Percentiles rank a stretch among this genome's conserved stretches.
Conservation (phyloP, 1,140 invertebrate species). For the Goniozus legneri region DNA sequence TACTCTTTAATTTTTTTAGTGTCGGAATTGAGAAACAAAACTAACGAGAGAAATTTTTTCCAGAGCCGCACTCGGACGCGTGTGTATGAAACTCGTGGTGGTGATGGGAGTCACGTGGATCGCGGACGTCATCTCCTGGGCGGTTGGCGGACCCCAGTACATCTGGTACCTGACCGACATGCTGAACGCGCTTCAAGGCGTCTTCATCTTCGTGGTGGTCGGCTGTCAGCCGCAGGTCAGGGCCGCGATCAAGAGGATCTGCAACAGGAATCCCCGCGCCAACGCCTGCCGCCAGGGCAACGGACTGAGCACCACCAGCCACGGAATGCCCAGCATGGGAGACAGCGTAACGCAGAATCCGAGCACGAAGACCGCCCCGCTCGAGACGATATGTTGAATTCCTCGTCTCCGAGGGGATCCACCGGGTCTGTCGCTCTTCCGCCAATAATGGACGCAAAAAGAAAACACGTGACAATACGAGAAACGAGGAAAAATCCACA, state of each 20-base stretch:
- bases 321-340: slow-evolving; percentile 73
- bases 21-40: no score
- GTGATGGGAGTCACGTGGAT: slow-evolving; percentile 86
- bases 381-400: slow-evolving; percentile 58
- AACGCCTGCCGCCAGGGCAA: slow-evolving; percentile 54
- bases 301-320: slow-evolving; percentile 62
- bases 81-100: slow-evolving; percentile 79
- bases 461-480: no score
- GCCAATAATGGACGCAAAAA: not conserved
- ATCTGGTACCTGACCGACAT: slow-evolving; percentile 78
- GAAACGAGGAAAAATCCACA: slow-evolving; percentile 9
- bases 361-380: slow-evolving; percentile 59
- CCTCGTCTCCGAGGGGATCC: not conserved
- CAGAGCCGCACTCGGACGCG: slow-evolving; percentile 72
- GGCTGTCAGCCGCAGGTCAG: slow-evolving; percentile 82
- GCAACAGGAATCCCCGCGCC: slow-evolving; percentile 58
- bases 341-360: slow-evolving; percentile 72
- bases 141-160: slow-evolving; percentile 70
- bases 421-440: not conserved
- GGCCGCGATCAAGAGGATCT: slow-evolving; percentile 64
- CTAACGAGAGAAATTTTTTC: slow-evolving; percentile 3
- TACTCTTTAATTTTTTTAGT: no score
- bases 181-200: slow-evolving; percentile 79
- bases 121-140: slow-evolving; percentile 73
- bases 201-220: slow-evolving; percentile 86